These are phyloP conservation scores for Heliconius hermathena DNA, from an alignment of 1,140 invertebrate genomes.

Conservation along the genomic window DNA sequence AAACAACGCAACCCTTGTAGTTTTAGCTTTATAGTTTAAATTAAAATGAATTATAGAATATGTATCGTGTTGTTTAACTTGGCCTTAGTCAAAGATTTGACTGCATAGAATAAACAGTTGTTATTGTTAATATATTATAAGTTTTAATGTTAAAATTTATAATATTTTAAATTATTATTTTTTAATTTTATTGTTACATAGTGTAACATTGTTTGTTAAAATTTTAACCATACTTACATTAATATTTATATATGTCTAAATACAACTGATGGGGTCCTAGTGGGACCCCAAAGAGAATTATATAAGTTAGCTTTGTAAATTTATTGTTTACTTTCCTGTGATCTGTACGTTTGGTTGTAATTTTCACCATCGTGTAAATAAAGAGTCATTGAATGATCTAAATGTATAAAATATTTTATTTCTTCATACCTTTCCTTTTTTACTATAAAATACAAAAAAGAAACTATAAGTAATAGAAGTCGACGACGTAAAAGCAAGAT, in stretches of 20 bases:
- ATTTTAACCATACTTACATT: not conserved
- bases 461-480: too few relatives aligned
- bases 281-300: not conserved
- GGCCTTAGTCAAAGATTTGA: constrained; percentile 63
- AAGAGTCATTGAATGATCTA: constrained; percentile 79
- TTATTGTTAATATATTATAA: constrained; percentile 18
- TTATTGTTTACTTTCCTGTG: constrained; percentile 62
- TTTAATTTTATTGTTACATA: not conserved
- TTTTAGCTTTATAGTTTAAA: not conserved
- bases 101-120: constrained; percentile 65
- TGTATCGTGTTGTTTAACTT: constrained; percentile 15
- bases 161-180: not conserved
- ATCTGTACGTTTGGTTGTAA: constrained; percentile 65
- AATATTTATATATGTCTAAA: not conserved
- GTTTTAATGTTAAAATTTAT: not conserved
- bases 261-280: not conserved
- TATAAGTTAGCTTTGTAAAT: constrained; percentile 54
- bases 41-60: not conserved
- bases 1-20: not conserved
- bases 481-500: too few relatives aligned
- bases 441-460: too few relatives aligned
- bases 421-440: not conserved
- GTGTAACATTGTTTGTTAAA: not conserved
- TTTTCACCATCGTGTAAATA: constrained; percentile 76
- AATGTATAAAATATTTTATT: constrained; percentile 68